Percentiles rank a stretch among this genome's conserved stretches.
phyloP scores from a whole-genome alignment of 2,797 vertebrate species.

The Ptychobarbus kaznakovi region DNA sequence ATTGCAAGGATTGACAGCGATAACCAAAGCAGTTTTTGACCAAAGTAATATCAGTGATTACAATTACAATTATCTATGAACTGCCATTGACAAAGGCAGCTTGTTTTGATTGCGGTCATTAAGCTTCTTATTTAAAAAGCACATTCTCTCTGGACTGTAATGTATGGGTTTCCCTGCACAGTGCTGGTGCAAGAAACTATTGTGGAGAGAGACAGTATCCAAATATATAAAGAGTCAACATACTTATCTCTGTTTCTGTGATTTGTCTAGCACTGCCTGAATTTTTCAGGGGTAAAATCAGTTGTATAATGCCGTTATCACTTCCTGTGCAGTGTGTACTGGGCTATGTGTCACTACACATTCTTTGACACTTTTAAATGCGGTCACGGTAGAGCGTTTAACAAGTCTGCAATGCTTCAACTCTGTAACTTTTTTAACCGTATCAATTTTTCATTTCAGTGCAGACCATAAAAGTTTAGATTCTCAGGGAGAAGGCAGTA shows the following conservation, averaged over 20 bases:
- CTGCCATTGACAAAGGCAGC: neutral
- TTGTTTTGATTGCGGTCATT: neutral
- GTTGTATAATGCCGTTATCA: conserved; percentile 15
- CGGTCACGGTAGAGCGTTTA: conserved; percentile 2
- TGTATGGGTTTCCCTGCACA: neutral
- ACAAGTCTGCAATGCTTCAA: conserved; percentile 40
- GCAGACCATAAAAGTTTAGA: conserved; percentile 47
- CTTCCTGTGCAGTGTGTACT: neutral
- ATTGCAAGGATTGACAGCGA: neutral
- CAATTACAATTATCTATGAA: neutral
- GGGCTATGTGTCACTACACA: neutral
- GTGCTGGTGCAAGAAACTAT: neutral
- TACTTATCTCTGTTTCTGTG: neutral
- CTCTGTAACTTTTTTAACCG: conserved; percentile 39
- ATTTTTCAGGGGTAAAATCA: conserved; percentile 20
- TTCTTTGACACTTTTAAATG: conserved; percentile 38
- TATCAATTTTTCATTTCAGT: conserved; percentile 45
- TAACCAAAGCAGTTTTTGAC: neutral
- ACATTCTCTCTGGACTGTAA: neutral
- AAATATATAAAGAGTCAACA: conserved; percentile 13
- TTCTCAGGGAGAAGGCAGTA: conserved; percentile 37
- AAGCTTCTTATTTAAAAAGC: neutral
- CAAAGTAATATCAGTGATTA: neutral
- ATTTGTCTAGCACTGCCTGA: neutral
- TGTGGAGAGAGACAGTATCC: neutral